Percentiles rank a stretch among this genome's conserved stretches.
Conservation (phyloP, 37 sponge, comb jelly and placozoan genomes). For the Haliclona indistincta region DNA sequence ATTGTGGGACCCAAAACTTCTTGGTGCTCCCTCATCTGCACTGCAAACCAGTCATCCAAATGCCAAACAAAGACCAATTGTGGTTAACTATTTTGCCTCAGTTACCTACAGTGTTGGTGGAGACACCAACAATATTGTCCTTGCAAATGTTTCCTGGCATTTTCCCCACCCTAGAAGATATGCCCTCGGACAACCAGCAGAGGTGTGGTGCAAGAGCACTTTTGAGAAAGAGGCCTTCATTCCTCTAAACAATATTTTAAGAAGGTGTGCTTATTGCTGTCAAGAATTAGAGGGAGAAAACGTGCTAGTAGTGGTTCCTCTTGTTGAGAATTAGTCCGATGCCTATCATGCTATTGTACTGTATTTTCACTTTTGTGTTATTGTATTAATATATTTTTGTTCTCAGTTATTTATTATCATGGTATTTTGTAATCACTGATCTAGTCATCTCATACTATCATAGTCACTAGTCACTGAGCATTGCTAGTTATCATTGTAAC, state of each 20-base stretch:
- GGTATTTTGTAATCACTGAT: too few species aligned
- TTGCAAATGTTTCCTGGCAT: not conserved
- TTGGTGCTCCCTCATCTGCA: not conserved
- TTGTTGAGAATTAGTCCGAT: not conserved
- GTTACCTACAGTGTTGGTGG: not conserved
- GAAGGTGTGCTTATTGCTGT: not conserved
- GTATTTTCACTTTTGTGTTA: too few species aligned
- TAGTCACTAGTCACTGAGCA: too few species aligned
- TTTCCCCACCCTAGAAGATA: not conserved
- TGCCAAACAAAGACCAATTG: not conserved
- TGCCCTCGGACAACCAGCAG: not conserved
- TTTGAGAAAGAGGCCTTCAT: not conserved
- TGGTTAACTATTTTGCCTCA: not conserved
- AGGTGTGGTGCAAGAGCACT: not conserved
- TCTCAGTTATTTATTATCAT: too few species aligned
- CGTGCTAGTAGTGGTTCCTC: not conserved
- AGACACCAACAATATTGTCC: not conserved
- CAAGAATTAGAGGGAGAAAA: not conserved
- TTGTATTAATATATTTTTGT: too few species aligned
- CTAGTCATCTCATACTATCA: too few species aligned
- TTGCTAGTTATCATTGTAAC: too few species aligned
- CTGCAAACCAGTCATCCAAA: not conserved
- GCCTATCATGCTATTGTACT: too few species aligned
- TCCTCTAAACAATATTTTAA: not conserved
- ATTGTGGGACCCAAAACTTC: not conserved